Base-by-base conservation (phyloP, 2,113 vertebrate species). In the Dasyprocta punctata region DNA sequence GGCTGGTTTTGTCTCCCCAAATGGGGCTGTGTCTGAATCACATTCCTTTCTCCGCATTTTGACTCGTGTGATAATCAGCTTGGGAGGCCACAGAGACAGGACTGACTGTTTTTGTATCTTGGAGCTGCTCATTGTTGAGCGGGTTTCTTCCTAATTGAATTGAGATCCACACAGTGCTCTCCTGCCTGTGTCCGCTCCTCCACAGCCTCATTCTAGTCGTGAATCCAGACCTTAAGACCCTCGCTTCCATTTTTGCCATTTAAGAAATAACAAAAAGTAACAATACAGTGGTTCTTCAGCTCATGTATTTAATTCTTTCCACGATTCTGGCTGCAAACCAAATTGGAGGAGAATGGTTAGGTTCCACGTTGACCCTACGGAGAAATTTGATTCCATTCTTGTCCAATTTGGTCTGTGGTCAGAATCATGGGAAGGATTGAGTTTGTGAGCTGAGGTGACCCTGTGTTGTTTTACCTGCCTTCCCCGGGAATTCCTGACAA, bases 21-120 rank as follows among this genome's bases (percentile, higher is more conserved):
- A 84, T 87, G 84, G 69, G 58, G 89, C 73, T 90, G 47, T 82
- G 63, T 84, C 84, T 86, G 87, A 92, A 92, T 80, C 60, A 65
- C 20, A 54, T 90, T 93, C 65, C 58, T 86, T 82, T 24, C 83
- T 13, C 10, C 41, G 90, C 61, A 30, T 73, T 69, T 83, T 84
- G 92, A 82, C 71, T 96, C 52, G 22, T n/a, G 52, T n/a, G 86
- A 73, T 56, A 84, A 90, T 81, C 69, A 61, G 81, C 52, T 71
- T 17, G 36, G 24, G 11, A 92, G 54, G 85, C 65, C 36, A 36
- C 19, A 49, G 28, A 75, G 67, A 54, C 86, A 22, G 92, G 7
- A 33, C 60, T 44, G 71, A 71, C 60, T 84, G 58, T 52, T 89
- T 88, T 93, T 65, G 24, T 49, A 44, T 83, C 73, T 95, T 33